phyloP scores from a whole-genome alignment of 2,113 vertebrate species.

The Galeopterus variegatus region DNA sequence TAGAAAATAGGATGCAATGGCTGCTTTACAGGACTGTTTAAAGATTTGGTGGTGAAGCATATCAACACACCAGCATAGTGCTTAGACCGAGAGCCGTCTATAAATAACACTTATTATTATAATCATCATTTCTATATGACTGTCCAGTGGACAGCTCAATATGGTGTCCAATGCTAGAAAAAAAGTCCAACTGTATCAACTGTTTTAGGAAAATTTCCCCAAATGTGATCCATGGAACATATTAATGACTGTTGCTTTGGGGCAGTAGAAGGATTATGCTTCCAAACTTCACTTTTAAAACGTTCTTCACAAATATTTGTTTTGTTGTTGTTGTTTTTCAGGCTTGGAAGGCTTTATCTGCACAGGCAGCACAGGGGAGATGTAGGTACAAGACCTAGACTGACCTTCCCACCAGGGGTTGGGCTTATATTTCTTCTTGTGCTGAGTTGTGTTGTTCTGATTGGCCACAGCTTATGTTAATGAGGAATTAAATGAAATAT shows the following conservation, averaged over 20 bases:
- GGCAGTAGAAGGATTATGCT: background rate
- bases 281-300: background rate
- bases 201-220: background rate
- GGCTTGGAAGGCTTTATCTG: too few relatives aligned
- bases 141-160: fast-evolving
- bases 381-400: too few relatives aligned
- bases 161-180: too few relatives aligned
- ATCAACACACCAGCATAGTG: fast-evolving
- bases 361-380: too few relatives aligned
- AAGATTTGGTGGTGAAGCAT: background rate
- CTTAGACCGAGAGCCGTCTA: background rate
- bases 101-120: fast-evolving
- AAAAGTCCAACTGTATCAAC: fast-evolving
- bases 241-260: background rate
- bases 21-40: background rate
- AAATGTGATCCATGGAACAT: fast-evolving
- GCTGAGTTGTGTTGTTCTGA: too few relatives aligned
- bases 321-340: too few relatives aligned
- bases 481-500: too few relatives aligned
- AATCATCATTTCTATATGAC: background rate
- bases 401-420: too few relatives aligned
- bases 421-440: too few relatives aligned
- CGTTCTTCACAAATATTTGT: background rate
- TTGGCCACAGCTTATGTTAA: too few relatives aligned
- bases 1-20: fast-evolving